Evolutionary conservation across 2,797 vertebrate genomes (phyloP), one percentile per base, ranked within the genome.

Genomic region (Amniataba percoides): DNA sequence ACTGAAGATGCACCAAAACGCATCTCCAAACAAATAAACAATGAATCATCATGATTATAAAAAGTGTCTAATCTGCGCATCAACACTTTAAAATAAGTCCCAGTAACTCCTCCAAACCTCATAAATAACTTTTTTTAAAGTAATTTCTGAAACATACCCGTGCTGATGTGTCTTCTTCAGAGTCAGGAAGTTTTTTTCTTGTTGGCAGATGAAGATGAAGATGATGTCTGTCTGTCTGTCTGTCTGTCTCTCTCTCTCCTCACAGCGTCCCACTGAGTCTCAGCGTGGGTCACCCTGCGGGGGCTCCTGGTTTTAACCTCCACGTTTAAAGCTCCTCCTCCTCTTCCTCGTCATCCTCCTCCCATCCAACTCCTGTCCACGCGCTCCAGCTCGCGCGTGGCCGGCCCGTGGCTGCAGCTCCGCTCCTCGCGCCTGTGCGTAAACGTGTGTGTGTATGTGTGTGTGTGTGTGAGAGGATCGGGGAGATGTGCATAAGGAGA

Each of bases 391-490:
- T 71, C 68, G 88, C 95, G 93, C 94, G 95, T 95, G 95, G 92
- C 94, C 87, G 92, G 86, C 95, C 94, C 95, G 95, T 95, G 95
- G 90, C 93, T 87, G 43, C 19, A 70, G 56, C 73, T 64, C 63
- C 46, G 45, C 65, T 74, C n/a, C 25, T 56, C 42, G 53, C 21
- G 42, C 68, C 77, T 18, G 56, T 68, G 68, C 19, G 71, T 48
- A 64, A 53, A 80, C 49, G 76, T 31, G 82, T 57, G 75, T 53
- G 74, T 46, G 71, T 56, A 73, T 34, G 77, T 43, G 78, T 46
- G 69, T 48, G 79, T 69, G 67, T 40, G 71, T 60, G 80, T 64
- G 70, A 43, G 57, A 42, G 52, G 39, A 59, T 66, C 21, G 1
- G 65, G 9, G 79, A 61, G 77, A 71, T 77, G 77, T 82, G 85